Evolutionary conservation across 2,797 vertebrate genomes (phyloP), one percentile per base, ranked within the genome.

Genomic region (Dermochelys coriacea): DNA sequence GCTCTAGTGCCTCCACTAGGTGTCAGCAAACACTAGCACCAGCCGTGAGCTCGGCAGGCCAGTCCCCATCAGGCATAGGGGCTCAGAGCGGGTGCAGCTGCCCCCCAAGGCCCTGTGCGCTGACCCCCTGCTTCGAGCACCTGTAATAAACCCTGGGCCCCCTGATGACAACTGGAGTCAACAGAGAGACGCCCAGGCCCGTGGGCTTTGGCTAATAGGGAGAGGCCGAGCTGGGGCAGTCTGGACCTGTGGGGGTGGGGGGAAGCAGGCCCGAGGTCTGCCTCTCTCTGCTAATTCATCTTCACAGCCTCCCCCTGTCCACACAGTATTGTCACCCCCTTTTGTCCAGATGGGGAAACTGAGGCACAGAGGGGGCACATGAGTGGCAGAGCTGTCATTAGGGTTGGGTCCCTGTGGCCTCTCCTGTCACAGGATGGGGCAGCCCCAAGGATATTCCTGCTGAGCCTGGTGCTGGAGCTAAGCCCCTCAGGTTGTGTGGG

Each of bases 11-110:
- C 49, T 34, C 94, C 95, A 64, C 87, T 3, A 86, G 95, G 83
- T 93, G 96, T 93, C 96, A 94, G 85, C 93, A 91, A 23, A 80
- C 82, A 41, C 95, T 5, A 37, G n/a, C 64, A n/a, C 16, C 61
- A 64, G 18, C 14, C 3, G 6, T 61, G 31, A n/a, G 61, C 61
- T n/a, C 3, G 15, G 61, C 7, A 6, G 4, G n/a, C n/a, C n/a
- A 8, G 18, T 21, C 4, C 34, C n/a, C 18, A 3, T 21, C 64
- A 23, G 8, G 4, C 7, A 3, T 18, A n/a, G 8, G 64, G 64
- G 16, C 34, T 21, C 34, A 10, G 61, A 16, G 64, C 16, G 4
- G 8, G 15, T 1, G 15, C 64, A 12, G 64, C n/a, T 5, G n/a
- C 9, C 64, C 64, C 61, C 18, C 18, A 11, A 11, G 4, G 16